Base-by-base conservation (phyloP, 2,797 vertebrate species). In the Chaenodraco wilsoni region DNA sequence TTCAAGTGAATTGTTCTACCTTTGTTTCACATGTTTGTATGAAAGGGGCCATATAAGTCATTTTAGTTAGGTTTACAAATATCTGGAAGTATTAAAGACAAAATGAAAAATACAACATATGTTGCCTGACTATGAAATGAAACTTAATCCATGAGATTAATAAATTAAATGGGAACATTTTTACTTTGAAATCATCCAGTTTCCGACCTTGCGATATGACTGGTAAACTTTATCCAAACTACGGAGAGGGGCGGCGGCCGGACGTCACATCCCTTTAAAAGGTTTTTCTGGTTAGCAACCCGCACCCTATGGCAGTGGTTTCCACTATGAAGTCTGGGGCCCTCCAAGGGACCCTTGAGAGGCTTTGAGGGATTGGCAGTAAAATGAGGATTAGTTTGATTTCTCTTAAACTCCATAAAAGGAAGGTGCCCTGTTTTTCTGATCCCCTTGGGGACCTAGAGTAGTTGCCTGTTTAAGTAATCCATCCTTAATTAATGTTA, bases 231-330 rank as follows among this genome's bases (percentile, higher is more conserved):
- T 16, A 81, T 27, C 44, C 15, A 70, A 74, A 78, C 14, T 3
- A 2, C 17, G 54, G 15, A 74, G 79, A 83, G 79, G 79, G 69
- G 54, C 64, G 60, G 76, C 74, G 68, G 57, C 56, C 65, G 86
- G 74, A 84, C 87, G 78, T 91, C 85, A 89, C 48, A 79, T 84
- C 81, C 77, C 69, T 13, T 19, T 3, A 64, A 78, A 76, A 76
- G 33, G 12, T 14, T 72, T 54, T 66, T 74, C 45, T 50, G 16
- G 5, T 74, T 55, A 12, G 37, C 44, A 43, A 51, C 33, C 33
- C 46, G 65, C 43, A 14, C 16, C 45, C 15, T 0, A 4, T 33
- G 15, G 58, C 48, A 11, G 33, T 33, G 70, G 44, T 61, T 48
- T 49, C 33, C 40, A 57, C 2, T 13, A 12, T 31, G 40, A 21